Conservation (phyloP, 2,113 vertebrate species). For the Oryzias curvinotus region DNA sequence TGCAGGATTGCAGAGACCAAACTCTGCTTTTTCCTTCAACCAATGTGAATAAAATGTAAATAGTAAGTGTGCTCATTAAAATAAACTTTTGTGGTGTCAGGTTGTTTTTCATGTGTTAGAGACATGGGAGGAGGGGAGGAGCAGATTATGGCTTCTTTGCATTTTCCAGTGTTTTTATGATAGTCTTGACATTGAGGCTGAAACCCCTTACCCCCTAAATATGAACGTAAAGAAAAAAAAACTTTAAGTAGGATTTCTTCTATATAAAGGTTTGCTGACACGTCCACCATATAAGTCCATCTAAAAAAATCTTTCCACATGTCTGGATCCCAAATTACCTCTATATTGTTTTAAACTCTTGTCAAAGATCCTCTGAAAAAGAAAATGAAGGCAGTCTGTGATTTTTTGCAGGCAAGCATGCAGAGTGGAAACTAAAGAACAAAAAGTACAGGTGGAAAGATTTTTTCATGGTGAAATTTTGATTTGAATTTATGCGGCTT, state of each 20-base stretch:
- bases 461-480: conserved; percentile 2
- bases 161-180: no score
- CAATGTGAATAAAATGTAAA: not conserved
- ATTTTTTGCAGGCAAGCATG: not conserved
- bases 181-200: no score
- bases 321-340: not conserved
- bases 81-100: no score
- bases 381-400: not conserved
- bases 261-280: no score
- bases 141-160: no score
- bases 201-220: no score
- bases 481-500: conserved; percentile 2
- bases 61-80: not conserved
- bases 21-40: not conserved
- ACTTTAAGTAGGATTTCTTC: no score
- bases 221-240: no score
- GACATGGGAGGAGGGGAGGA: no score
- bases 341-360: not conserved
- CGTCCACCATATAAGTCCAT: not conserved
- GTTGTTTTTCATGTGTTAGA: no score
- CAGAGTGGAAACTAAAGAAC: conserved; percentile 6
- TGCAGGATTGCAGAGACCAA: conserved; percentile 19
- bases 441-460: conserved; percentile 16
- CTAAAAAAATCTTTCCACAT: not conserved
- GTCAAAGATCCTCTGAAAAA: not conserved